Percentiles rank a stretch among this genome's conserved stretches.
Conservation (phyloP, 1,140 invertebrate species). For the Grapholita molesta region DNA sequence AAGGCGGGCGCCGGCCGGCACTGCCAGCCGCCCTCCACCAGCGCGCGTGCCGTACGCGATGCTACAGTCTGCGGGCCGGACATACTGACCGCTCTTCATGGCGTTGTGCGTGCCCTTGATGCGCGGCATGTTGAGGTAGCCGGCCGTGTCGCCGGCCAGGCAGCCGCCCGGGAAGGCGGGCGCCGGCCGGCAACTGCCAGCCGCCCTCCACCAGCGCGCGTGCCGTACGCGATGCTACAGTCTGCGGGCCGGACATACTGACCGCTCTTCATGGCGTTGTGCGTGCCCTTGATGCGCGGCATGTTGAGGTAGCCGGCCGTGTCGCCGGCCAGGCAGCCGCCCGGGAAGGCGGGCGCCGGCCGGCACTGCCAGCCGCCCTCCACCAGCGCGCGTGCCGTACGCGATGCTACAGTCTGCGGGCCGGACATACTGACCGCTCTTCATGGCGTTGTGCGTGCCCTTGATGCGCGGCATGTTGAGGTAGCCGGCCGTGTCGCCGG, state of each 20-base stretch:
- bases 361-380: constrained; percentile 97
- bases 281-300: constrained; percentile 98
- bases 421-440: too few relatives aligned
- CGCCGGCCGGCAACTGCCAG: constrained; percentile 93
- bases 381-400: constrained; percentile 97
- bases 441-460: too few relatives aligned
- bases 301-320: constrained; percentile 98
- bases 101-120: constrained; percentile 99
- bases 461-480: too few relatives aligned
- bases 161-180: constrained; percentile 97
- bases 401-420: constrained; percentile 89
- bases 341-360: constrained; percentile 96
- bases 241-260: constrained; percentile 20
- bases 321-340: constrained; percentile 95
- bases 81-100: constrained; percentile 90
- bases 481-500: too few relatives aligned
- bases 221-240: constrained; percentile 97
- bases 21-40: constrained; percentile 98
- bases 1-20: constrained; percentile 95
- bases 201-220: constrained; percentile 98
- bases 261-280: constrained; percentile 98
- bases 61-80: too few relatives aligned
- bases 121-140: constrained; percentile 98
- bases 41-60: constrained; percentile 97
- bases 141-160: constrained; percentile 93